Evolutionary conservation across 1,140 invertebrate genomes (phyloP).

Genomic region (Danaus plexippus): DNA sequence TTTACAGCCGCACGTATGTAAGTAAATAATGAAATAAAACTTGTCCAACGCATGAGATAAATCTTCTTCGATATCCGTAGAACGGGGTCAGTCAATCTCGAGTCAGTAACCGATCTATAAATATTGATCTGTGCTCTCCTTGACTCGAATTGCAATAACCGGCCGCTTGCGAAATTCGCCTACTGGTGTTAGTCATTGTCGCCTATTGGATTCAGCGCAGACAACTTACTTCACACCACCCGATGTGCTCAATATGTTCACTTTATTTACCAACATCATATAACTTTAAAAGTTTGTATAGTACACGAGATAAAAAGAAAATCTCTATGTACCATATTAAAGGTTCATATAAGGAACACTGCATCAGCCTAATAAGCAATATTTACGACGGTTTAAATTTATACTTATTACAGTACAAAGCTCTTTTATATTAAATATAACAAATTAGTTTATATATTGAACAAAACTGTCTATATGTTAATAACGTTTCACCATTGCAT

Average conservation of each 20-base stretch:
- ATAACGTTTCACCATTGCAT: slow-evolving; percentile 11
- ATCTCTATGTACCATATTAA: too few relatives aligned
- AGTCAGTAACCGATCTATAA: slow-evolving; percentile 46
- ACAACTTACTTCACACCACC: slow-evolving; percentile 30
- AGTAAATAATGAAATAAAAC: slow-evolving; percentile 21
- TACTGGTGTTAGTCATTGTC: slow-evolving; percentile 59
- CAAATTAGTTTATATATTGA: too few relatives aligned
- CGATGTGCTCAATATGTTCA: slow-evolving; percentile 18
- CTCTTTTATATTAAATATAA: too few relatives aligned
- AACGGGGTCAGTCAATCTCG: slow-evolving; percentile 46
- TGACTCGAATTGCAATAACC: slow-evolving; percentile 56
- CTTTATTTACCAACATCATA: slow-evolving; percentile 15
- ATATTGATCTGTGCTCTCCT: slow-evolving; percentile 57
- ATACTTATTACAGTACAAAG: too few relatives aligned
- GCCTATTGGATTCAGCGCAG: slow-evolving; percentile 47
- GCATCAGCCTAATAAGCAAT: too few relatives aligned
- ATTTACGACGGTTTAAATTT: too few relatives aligned
- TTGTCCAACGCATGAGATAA: slow-evolving; percentile 26
- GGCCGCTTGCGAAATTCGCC: slow-evolving; percentile 54
- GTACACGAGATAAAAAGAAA: too few relatives aligned
- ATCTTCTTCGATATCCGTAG: slow-evolving; percentile 39
- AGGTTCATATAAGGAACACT: too few relatives aligned
- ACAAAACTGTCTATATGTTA: too few relatives aligned
- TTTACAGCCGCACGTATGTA: slow-evolving; percentile 7
- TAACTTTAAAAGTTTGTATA: neutral